These are phyloP conservation scores for Pithys albifrons DNA, from an alignment of 2,113 vertebrate genomes.

Conservation along the genomic window DNA sequence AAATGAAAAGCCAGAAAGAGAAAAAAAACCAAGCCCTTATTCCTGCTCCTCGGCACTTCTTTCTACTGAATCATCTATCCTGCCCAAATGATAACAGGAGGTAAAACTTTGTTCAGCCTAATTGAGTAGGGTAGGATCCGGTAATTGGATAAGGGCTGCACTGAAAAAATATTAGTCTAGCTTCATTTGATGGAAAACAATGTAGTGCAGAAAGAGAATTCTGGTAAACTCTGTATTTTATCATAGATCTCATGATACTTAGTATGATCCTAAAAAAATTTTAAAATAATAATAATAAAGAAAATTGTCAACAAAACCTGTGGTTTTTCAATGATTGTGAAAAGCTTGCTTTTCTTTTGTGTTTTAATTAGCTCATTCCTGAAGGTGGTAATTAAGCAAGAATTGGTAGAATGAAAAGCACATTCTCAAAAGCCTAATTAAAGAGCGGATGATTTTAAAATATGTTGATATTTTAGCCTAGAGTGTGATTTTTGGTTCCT, in stretches of 20 bases:
- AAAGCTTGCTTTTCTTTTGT: not conserved
- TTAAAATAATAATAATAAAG: not conserved
- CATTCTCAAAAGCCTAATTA: not conserved
- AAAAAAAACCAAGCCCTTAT: fast-evolving
- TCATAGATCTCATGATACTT: not conserved
- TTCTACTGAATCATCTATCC: not conserved
- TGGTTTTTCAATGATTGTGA: not conserved
- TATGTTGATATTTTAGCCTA: not conserved
- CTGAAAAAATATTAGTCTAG: not conserved
- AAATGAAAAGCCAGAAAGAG: not conserved
- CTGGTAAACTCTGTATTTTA: not conserved
- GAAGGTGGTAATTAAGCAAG: not conserved
- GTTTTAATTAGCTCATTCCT: not conserved
- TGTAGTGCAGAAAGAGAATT: not conserved
- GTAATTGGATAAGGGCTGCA: not conserved
- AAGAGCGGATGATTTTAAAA: not conserved
- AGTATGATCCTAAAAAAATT: not conserved
- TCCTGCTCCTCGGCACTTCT: not conserved
- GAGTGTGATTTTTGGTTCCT: not conserved
- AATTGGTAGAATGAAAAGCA: not conserved
- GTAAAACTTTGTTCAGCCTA: not conserved
- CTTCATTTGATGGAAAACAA: not conserved
- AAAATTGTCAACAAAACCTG: not conserved
- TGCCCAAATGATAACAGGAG: not conserved
- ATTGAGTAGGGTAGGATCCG: not conserved